Evolutionary conservation across 2,113 vertebrate species (phyloP), one percentile per base, ranked within the genome.

Genomic region (Cinclus mexicanus): DNA sequence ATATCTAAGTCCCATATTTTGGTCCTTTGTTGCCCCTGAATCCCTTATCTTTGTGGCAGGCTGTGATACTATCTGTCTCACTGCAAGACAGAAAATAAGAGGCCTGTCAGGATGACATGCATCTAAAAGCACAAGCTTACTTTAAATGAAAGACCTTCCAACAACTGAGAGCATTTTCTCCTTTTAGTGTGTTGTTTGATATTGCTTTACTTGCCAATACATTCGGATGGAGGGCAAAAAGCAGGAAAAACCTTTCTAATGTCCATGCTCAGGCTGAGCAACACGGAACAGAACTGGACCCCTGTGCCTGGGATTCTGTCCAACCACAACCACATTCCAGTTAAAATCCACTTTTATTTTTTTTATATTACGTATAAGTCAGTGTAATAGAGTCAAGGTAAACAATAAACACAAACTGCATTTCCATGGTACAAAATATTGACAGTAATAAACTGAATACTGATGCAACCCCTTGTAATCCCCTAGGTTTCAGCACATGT

Each of bases 61-160:
- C 93, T 97, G 91, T 88, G 96, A 97, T 95, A 95, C 90, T 95
- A 96, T 97, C 94, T 96, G 88, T 94, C 87, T 95, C 69, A 35
- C 87, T 88, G 79, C 71, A 91, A 84, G 93, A 93, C 61, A 79
- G 68, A 46, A 53, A 97, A 91, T 90, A 92, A 96, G 87, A 93
- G 71, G 95, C 64, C 87, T 96, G 95, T 97, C 97, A 96, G 71
- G 65, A 35, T 95, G 90, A 94, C 35, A 26, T 26, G 59, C 4
- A 22, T 61, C 89, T 90, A 85, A 97, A 97, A 96, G 70, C 70
- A 89, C 4, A 41, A 94, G 67, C 87, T 97, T 84, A 65, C 80
- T 69, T 90, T 63, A 67, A 94, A 82, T 47, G 12, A 53, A 79
- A 68, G 49, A 25, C 63, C 31, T 91, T 82, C 71, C 39, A 78